Conservation (phyloP, 53 echinoderm and acorn worm genomes). For the Echinometra lucunter region DNA sequence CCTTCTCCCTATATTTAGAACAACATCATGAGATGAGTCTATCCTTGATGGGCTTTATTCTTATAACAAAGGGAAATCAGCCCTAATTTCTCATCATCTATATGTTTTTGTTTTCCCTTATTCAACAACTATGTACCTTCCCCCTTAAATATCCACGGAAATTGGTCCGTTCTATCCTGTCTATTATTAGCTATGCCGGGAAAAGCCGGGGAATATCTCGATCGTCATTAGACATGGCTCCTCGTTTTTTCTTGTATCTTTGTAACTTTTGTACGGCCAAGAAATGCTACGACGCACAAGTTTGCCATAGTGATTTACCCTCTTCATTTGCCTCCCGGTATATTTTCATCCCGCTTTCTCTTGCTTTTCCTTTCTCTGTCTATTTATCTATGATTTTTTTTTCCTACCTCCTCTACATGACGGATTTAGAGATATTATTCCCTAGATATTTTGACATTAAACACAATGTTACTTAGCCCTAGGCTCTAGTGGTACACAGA, state of each 20-base stretch:
- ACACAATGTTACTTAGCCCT: conserved; percentile 3
- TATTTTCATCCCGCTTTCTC: background rate
- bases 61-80: background rate
- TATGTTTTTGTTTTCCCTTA: background rate
- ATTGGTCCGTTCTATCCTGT: background rate
- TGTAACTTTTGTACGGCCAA: background rate
- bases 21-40: background rate
- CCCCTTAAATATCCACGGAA: background rate
- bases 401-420: background rate
- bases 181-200: too few species aligned
- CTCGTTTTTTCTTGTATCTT: background rate
- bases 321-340: background rate
- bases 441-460: conserved; percentile 6
- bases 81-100: background rate
- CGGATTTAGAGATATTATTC: background rate
- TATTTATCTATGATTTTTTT: background rate
- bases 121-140: too few species aligned
- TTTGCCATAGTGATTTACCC: background rate
- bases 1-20: background rate
- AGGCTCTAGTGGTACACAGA: background rate
- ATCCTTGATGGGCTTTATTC: background rate
- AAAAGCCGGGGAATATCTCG: background rate
- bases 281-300: background rate
- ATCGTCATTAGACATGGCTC: background rate
- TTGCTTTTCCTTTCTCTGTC: background rate